phyloP scores from a whole-genome alignment of 2,797 vertebrate genomes.

The Cirrhinus mrigala region DNA sequence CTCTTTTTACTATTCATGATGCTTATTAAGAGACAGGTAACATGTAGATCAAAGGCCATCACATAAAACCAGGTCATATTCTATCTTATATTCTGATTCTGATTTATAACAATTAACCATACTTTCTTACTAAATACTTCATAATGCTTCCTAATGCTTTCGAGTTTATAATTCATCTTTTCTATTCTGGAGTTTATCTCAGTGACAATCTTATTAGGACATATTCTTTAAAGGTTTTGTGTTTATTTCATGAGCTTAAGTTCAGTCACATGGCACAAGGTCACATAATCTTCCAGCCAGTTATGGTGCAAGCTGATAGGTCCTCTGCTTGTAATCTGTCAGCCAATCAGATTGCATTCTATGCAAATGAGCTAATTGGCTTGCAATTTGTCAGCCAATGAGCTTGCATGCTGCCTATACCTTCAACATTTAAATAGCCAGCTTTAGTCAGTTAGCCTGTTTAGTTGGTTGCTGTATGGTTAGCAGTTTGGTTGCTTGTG shows the following conservation, averaged over 20 bases:
- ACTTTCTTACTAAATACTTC: background rate
- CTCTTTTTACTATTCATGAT: background rate
- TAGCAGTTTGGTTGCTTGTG: background rate
- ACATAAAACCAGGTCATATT: background rate
- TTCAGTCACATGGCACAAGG: background rate
- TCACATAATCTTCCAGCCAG: background rate
- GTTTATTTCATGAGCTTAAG: background rate
- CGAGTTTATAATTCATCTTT: background rate
- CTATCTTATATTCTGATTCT: background rate
- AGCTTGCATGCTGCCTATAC: background rate
- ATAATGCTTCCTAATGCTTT: background rate
- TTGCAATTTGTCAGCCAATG: background rate
- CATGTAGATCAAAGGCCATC: background rate
- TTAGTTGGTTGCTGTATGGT: background rate
- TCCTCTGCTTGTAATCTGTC: background rate
- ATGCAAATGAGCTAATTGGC: background rate
- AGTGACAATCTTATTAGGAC: background rate
- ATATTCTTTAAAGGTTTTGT: background rate
- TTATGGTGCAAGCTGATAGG: background rate
- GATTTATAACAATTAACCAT: background rate
- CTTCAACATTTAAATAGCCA: background rate
- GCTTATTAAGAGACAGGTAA: background rate
- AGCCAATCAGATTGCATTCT: slow-evolving; percentile 9
- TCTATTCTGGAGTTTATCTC: background rate
- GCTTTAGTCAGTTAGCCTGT: background rate